Conservation (phyloP, 2,797 vertebrate species). For the Diglossa cyanea region DNA sequence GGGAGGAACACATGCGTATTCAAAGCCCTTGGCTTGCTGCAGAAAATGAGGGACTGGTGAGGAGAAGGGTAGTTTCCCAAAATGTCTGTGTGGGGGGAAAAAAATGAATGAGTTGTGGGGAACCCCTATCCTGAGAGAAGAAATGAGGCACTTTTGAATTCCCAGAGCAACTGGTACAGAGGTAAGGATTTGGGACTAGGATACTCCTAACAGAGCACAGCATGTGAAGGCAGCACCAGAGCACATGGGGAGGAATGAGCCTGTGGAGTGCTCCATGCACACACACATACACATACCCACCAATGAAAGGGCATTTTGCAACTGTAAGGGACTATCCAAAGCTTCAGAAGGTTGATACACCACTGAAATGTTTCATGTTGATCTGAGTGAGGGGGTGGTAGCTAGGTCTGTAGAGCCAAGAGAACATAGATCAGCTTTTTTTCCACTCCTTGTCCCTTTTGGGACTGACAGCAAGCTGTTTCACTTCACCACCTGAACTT, state of each 20-base stretch:
- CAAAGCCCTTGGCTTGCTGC: background rate
- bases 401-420: background rate
- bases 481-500: background rate
- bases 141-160: background rate
- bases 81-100: background rate
- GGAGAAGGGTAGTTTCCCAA: background rate
- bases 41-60: background rate
- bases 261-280: background rate
- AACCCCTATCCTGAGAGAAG: background rate
- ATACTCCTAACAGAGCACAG: background rate
- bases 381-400: background rate
- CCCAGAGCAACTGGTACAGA: background rate
- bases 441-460: background rate
- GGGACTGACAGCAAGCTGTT: background rate
- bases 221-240: background rate
- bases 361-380: background rate
- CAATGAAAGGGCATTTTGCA: background rate
- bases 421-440: background rate
- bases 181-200: background rate
- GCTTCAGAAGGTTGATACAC: background rate
- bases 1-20: background rate
- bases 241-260: background rate
- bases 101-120: background rate
- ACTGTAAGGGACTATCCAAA: accelerated
- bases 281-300: too few species aligned